A percentile compares a stretch with the other conserved stretches of the same genome.
Conservation (phyloP, 2,113 vertebrate genomes). For the Megaceryle maxima region DNA sequence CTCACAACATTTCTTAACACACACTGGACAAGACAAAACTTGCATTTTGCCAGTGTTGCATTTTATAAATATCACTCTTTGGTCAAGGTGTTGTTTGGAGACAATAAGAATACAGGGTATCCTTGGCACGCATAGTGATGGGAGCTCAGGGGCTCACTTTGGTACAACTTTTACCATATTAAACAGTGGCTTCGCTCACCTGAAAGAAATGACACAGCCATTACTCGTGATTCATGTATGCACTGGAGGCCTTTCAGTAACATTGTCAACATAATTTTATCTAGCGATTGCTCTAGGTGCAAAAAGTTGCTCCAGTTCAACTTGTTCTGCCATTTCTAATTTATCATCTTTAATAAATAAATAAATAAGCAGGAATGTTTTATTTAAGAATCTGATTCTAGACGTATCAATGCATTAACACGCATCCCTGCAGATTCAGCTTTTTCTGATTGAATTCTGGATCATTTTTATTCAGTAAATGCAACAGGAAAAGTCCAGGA, state of each 20-base stretch:
- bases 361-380: slow-evolving; percentile 47
- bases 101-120: background rate
- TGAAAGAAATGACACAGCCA: background rate
- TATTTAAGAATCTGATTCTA: slow-evolving; percentile 70
- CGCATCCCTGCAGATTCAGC: slow-evolving; percentile 29
- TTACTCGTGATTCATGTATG: background rate
- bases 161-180: background rate
- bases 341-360: slow-evolving; percentile 37
- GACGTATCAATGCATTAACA: slow-evolving; percentile 51
- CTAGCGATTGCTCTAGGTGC: background rate
- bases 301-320: slow-evolving; percentile 21
- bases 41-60: background rate
- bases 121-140: background rate
- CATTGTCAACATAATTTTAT: background rate
- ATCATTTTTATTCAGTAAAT: slow-evolving; percentile 54
- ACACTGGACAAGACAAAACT: background rate
- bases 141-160: background rate
- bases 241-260: background rate
- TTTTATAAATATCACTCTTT: background rate
- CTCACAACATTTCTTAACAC: background rate
- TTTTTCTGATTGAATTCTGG: slow-evolving; percentile 61
- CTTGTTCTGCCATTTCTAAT: slow-evolving; percentile 37
- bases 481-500: slow-evolving; percentile 44
- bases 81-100: background rate
- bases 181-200: background rate